Evolutionary conservation across 2,113 vertebrate species (phyloP), one percentile per base, ranked within the genome.

Genomic region (Nanger granti): DNA sequence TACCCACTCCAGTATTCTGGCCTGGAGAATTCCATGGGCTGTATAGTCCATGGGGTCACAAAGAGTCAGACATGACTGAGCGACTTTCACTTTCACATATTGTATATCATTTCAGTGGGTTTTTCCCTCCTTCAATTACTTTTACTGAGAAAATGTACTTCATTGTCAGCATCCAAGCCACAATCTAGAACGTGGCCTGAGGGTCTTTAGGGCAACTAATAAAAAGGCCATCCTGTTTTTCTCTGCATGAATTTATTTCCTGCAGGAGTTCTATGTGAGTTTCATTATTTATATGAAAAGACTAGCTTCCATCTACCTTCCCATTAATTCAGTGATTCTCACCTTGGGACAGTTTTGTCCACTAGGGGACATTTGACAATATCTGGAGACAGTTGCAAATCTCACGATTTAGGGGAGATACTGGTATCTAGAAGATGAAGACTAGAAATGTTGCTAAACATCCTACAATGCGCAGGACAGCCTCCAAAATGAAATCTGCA

Each of bases 61-160:
- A 73, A 73, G n/a, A 73, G 69, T 41, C n/a, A 10, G 69, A 73
- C n/a, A 73, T 0, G n/a, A 41, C 69, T 12, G 69, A 73, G 69
- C 1, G 5, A 73, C 69, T 73, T 73, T 73, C 69, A 73, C n/a
- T 73, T 37, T 73, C 66, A 37, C 6, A 1, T 57, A 57, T 17
- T 28, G 54, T 52, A 41, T 41, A 93, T 57, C 37, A 55, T 96
- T 66, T 85, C 87, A 28, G 11, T 66, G 52, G 22, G 41, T 49
- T 44, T 37, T 20, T 1, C 4, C 8, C 5, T 17, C 29, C 20
- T 57, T 93, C 29, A 49, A 18, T 82, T 90, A 9, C 34, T 92
- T 95, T 93, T 54, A 55, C 52, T 86, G 54, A 82, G 93, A 95
- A 97, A 95, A 94, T 92, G 47, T 47, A 96, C 73, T 97, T 87